phyloP scores from a whole-genome alignment of 2,797 vertebrate species.

The Synaphobranchus kaupii region DNA sequence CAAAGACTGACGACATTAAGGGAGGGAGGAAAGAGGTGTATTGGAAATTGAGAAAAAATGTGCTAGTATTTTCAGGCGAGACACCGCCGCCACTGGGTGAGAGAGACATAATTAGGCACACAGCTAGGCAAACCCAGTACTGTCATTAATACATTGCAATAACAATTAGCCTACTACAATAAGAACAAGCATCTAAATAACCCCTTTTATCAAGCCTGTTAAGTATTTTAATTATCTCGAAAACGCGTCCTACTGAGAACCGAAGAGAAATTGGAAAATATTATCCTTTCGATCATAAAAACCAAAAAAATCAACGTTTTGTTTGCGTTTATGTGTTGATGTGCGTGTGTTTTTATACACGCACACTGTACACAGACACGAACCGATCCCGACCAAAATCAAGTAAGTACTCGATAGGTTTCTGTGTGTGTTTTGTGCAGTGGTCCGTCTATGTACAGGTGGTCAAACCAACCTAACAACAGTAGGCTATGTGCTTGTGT shows the following conservation, averaged over 20 bases:
- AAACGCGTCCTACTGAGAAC: constrained; percentile 36
- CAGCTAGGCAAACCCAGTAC: constrained; percentile 18
- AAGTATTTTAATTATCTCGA: constrained; percentile 16
- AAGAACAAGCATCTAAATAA: constrained; percentile 12
- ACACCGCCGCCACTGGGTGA: constrained; percentile 30
- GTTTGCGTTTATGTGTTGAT: constrained; percentile 42
- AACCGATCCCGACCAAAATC: constrained; percentile 51
- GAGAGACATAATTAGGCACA: constrained; percentile 29
- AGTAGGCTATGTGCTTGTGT: constrained; percentile 4
- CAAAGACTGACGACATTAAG: constrained; percentile 11
- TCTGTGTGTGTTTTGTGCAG: constrained; percentile 40
- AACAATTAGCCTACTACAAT: constrained; percentile 19
- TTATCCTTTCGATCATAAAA: constrained; percentile 29
- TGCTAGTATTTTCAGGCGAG: constrained; percentile 23
- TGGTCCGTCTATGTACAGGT: constrained; percentile 48
- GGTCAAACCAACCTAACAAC: constrained; percentile 29
- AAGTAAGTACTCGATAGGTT: constrained; percentile 50
- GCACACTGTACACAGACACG: constrained; percentile 48
- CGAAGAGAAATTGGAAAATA: constrained; percentile 27
- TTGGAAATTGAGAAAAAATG: constrained; percentile 20
- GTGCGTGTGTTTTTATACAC: constrained; percentile 49
- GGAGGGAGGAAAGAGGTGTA: neutral
- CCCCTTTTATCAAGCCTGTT: neutral
- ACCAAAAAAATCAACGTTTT: constrained; percentile 33
- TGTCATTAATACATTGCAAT: constrained; percentile 7